Base-by-base conservation (phyloP, 2,888 invertebrate species). In the Leptinotarsa juncta region DNA sequence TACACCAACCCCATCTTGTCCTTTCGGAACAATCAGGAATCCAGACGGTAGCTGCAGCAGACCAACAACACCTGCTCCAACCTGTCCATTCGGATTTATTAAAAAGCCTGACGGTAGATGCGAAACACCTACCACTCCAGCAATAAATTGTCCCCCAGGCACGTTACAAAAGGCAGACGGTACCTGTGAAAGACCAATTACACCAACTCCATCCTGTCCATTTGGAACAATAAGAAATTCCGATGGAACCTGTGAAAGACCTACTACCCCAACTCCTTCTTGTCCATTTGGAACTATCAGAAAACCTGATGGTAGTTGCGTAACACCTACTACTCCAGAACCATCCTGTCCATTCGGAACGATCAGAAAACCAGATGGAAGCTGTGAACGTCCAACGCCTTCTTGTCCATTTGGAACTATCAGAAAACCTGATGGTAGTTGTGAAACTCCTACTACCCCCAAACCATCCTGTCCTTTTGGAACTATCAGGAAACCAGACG, bases 1-100 rank as follows among this genome's bases (percentile, higher is more conserved):
- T 1, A 66, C 69, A 0, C 72, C 51, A n/a, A 50, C 48, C 50
- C 73, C 77, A 57, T 66, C 73, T 4, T 83, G 82, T 72, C 81
- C 81, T 16, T 72, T 70, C 18, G 81, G 78, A 32, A 79, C 77
- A 26, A 67, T 69, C 50, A 70, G 50, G 67, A 57, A 69, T 48
- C 73, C 78, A 20, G 57, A 68, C 20, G 76, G 74, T 50, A 65
- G 60, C 18, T 75, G 77, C 57, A 70, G 65, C 10, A 62, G 67
- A 18, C 72, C 72, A 26, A 49, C 53, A 10, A 55, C 72, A 14
- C 67, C 72, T 12, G 67, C 74, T n/a, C 73, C 68, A 16, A 15
- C 76, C 26, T 53, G 80, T 73, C 76, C 76, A 23, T 70, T 69
- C 57, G 75, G 74, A 49, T 68, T 73, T 2, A 65, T 72, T 26